Evolutionary conservation across 2,113 vertebrate species (phyloP).

Genomic region (Panurus biarmicus): DNA sequence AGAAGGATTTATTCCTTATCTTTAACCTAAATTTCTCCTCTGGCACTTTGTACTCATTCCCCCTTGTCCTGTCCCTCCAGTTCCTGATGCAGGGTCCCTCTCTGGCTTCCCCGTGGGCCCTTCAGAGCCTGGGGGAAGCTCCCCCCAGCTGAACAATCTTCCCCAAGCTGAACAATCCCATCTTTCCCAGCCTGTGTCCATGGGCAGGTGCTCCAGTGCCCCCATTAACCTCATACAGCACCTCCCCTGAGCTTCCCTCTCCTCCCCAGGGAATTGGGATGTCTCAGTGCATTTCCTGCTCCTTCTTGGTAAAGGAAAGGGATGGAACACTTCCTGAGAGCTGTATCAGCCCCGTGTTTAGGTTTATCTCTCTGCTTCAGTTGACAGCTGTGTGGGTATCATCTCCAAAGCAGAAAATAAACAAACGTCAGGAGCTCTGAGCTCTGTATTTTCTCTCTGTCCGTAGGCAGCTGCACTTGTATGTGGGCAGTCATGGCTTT

Average conservation of each 20-base stretch:
- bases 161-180: neutral
- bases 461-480: neutral
- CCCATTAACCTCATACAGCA: accelerated
- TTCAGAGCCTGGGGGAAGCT: neutral
- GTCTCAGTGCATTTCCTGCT: neutral
- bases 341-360: neutral
- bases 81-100: neutral
- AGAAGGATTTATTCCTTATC: neutral
- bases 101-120: neutral
- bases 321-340: neutral
- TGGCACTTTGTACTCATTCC: neutral
- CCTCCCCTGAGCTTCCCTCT: neutral
- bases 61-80: neutral
- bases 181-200: neutral
- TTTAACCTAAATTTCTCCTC: neutral
- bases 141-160: no score
- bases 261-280: neutral
- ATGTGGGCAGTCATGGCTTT: neutral
- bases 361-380: neutral
- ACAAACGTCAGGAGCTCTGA: neutral
- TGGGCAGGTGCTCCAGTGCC: neutral
- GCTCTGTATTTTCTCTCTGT: neutral
- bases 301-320: neutral
- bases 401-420: neutral
- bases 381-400: neutral